A percentile compares a stretch with the other conserved stretches of the same genome.
Evolutionary conservation across 2,113 vertebrate species (phyloP).

Genomic region (Ancistrus triradiatus): DNA sequence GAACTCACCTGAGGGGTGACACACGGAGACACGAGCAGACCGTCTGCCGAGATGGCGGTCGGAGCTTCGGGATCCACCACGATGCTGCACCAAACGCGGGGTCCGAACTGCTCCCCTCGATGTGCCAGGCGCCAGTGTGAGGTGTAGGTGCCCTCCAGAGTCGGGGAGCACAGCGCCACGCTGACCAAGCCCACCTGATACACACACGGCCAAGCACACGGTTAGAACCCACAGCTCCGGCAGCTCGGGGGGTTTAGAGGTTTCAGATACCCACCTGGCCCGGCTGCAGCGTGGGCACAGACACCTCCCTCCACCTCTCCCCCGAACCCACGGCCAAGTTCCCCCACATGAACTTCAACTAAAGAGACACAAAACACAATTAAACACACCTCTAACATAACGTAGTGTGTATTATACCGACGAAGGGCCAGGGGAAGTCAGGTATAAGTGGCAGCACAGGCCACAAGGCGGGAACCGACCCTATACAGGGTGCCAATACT

Average conservation of each 20-base stretch:
- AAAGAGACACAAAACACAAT: no score
- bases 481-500: no score
- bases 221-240: not conserved
- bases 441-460: no score
- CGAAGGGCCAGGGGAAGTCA: no score
- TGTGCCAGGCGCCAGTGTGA: constrained; percentile 97
- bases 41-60: constrained; percentile 61
- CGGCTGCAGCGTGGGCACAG: constrained; percentile 83
- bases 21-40: constrained; percentile 58
- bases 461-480: no score
- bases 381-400: no score
- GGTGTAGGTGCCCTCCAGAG: constrained; percentile 88
- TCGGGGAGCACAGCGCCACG: constrained; percentile 85
- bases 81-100: constrained; percentile 96
- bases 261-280: constrained; percentile 63
- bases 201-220: constrained; percentile 4
- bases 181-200: constrained; percentile 88
- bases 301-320: constrained; percentile 81
- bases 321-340: constrained; percentile 85
- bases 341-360: constrained; percentile 99
- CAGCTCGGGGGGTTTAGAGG: not conserved
- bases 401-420: no score
- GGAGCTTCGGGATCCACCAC: constrained; percentile 81
- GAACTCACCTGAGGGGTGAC: constrained; percentile 73
- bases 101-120: constrained; percentile 89